phyloP scores from a whole-genome alignment of 2,113 vertebrate species.

The Lophotis ruficrista region DNA sequence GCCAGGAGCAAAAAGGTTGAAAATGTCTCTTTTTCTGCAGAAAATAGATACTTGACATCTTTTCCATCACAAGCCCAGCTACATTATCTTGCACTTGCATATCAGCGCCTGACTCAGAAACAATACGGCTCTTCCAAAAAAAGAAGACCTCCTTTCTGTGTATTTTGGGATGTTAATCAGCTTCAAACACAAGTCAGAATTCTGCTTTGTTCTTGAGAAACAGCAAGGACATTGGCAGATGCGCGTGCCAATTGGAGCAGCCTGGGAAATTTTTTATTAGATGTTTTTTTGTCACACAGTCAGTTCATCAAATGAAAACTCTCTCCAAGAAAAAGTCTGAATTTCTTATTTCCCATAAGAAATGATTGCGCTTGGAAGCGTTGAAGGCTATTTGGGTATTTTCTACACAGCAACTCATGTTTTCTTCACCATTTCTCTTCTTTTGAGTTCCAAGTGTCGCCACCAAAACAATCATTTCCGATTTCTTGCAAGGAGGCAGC shows the following conservation, averaged over 20 bases:
- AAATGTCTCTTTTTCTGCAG: not conserved
- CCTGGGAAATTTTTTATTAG: constrained; percentile 36
- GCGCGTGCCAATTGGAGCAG: constrained; percentile 20
- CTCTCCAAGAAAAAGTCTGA: constrained; percentile 29
- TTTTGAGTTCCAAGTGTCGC: not conserved
- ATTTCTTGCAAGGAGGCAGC: not conserved
- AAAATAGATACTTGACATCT: not conserved
- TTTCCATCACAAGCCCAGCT: not conserved
- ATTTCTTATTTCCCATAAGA: constrained; percentile 25
- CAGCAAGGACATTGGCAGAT: constrained; percentile 45
- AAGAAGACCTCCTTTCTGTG: constrained; percentile 63
- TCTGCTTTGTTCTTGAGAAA: constrained; percentile 53
- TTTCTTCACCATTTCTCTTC: not conserved
- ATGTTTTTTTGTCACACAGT: not conserved
- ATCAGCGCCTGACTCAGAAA: constrained; percentile 52
- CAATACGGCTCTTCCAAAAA: constrained; percentile 55
- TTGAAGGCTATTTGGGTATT: not conserved
- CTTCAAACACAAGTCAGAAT: constrained; percentile 17
- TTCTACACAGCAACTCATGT: not conserved
- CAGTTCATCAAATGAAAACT: constrained; percentile 33
- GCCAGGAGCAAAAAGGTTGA: not conserved
- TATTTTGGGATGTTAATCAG: constrained; percentile 64
- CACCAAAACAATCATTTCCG: not conserved
- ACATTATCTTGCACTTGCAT: not conserved
- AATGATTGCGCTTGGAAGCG: not conserved